Conservation (phyloP, 1,140 invertebrate genomes). For the Homalodisca vitripennis region DNA sequence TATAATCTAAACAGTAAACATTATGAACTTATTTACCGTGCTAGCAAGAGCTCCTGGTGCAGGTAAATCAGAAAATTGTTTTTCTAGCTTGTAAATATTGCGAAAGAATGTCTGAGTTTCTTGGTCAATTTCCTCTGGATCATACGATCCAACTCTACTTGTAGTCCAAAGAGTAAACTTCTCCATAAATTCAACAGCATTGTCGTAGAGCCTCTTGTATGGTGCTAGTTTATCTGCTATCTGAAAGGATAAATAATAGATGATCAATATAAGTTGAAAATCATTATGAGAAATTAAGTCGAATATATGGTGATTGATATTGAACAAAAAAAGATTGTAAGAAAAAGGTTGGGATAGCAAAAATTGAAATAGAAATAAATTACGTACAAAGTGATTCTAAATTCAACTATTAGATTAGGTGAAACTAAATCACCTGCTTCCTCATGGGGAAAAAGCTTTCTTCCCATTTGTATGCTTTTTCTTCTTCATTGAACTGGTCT, state of each 20-base stretch:
- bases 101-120: constrained; percentile 80
- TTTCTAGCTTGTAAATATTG: constrained; percentile 85
- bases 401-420: background rate
- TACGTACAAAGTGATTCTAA: no score
- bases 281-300: no score
- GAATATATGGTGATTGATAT: background rate
- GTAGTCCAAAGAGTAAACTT: constrained; percentile 83
- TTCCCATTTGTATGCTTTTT: constrained; percentile 87
- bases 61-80: constrained; percentile 72
- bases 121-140: constrained; percentile 85
- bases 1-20: no score
- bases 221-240: constrained; percentile 53
- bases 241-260: constrained; percentile 34
- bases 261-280: no score
- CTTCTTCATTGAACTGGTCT: constrained; percentile 90
- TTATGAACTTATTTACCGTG: no score
- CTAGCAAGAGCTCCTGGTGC: constrained; percentile 61
- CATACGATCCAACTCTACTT: constrained; percentile 76
- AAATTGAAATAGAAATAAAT: no score
- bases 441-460: constrained; percentile 85
- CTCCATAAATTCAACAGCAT: constrained; percentile 78
- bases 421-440: constrained; percentile 53
- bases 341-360: no score
- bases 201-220: constrained; percentile 88
- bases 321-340: constrained; percentile 5